Evolutionary conservation across 2,888 invertebrate species (phyloP), one percentile per base, ranked within the genome.

Genomic region (Xanthorhoe designata): DNA sequence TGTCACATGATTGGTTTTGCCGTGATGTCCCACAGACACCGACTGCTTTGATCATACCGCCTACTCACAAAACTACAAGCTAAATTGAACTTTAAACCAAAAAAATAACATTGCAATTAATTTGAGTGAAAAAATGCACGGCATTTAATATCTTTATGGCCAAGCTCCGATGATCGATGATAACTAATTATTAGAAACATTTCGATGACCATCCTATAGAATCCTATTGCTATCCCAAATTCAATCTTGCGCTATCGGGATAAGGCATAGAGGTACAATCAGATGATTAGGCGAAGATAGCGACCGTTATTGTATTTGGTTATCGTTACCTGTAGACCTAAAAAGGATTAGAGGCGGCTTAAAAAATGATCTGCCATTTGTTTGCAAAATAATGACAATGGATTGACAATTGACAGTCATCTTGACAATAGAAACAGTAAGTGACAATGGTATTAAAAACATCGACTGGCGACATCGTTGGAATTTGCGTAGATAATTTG

Each of bases 161-260:
- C 87, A 82, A 84, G 85, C 83, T 85, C 80, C 79, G 90, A 89
- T 90, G 90, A 91, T 90, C 87, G 90, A 91, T 90, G 90, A 90
- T 90, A 90, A 90, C 89, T 91, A 91, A 91, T 91, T 90, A 91
- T 89, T 89, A 85, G 90, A 90, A 90, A 91, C 90, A 91, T 89
- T 88, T 88, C 82, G 87, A 85, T 87, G 88, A 88, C 86, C 86
- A 82, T 79, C 82, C 86, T 80, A 42, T 74, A 82, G 71, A 72
- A 79, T 75, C 19, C 63, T 80, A 76, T 61, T 45, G 56, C 29
- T 24, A 17, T 10, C 42, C 32, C 32, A n/a, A 70, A 64, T 42
- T 62, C 19, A 61, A 64, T 56, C 67, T 68, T 72, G 67, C 13
- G 2, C 10, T 58, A 18, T 57, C 8, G 38, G 9, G n/a, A 63